Percentiles rank a stretch among this genome's conserved stretches.
These are phyloP conservation scores for Malurus cyaneus DNA, from an alignment of 2,113 vertebrate genomes.

Conservation along the genomic window DNA sequence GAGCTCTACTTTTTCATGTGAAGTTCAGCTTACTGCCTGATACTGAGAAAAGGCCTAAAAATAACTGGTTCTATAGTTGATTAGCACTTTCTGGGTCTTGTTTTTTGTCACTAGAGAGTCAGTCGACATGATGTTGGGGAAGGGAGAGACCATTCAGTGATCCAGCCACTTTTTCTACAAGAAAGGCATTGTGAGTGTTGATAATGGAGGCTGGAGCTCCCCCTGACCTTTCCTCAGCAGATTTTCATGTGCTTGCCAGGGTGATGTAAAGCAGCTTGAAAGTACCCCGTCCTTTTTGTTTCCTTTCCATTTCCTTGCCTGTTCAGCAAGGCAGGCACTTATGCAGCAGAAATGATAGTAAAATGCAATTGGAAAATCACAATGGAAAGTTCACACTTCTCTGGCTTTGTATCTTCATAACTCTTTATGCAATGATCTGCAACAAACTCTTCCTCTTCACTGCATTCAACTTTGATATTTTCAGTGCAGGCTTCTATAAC, in stretches of 20 bases:
- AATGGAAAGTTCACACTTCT: background rate
- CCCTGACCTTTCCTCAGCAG: background rate
- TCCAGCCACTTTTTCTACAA: background rate
- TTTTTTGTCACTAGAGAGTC: background rate
- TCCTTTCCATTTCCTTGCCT: background rate
- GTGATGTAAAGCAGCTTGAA: background rate
- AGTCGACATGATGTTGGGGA: background rate
- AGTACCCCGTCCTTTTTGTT: background rate
- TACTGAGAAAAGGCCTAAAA: constrained; percentile 1
- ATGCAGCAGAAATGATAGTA: background rate
- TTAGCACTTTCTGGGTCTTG: background rate
- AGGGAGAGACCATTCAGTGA: background rate
- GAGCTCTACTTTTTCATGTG: background rate
- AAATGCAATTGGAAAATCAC: background rate
- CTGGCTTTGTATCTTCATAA: background rate
- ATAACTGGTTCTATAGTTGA: background rate
- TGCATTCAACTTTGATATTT: constrained; percentile 20
- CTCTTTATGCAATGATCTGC: background rate
- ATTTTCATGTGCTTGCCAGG: background rate
- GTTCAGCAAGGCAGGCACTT: background rate
- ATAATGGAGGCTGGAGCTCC: background rate
- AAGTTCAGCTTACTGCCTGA: background rate
- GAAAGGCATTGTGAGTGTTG: background rate
- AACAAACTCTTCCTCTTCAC: constrained; percentile 1
- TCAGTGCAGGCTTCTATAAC: background rate